Evolutionary conservation across 2,797 vertebrate genomes (phyloP), one percentile per base, ranked within the genome.

Genomic region (Sphenodon punctatus): DNA sequence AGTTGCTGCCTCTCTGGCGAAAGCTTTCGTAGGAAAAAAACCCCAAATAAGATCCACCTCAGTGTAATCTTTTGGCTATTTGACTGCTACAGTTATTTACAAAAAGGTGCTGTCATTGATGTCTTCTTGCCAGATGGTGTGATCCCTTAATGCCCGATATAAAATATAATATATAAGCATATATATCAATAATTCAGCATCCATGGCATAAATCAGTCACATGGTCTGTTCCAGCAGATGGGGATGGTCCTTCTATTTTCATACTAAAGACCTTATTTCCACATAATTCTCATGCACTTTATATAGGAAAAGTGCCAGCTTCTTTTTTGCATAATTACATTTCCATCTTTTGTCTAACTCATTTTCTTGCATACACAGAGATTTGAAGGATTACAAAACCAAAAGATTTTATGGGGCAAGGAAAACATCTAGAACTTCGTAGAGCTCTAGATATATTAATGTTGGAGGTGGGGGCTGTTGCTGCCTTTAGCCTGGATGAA

Each of bases 131-230:
- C 92, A 95, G 94, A 94, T 95, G 91, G 91, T 90, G 48, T 82
- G 76, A 87, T 95, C 92, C 82, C 90, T 66, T 87, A 87, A 83
- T 88, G 75, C 70, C 82, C 83, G 87, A 87, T 93, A 89, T 43
- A 89, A 93, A 92, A 93, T 84, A 88, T 92, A 93, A 92, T 93
- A 90, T 91, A 91, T 92, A 92, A 91, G 84, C 76, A 84, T 82
- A 60, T 89, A 69, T 90, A 92, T 93, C 87, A 91, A 20, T 94
- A 93, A 91, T 92, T 95, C 80, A 94, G 74, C 46, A 82, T 87
- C 82, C 34, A 11, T 79, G 61, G 67, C 82, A 94, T 94, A 93
- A 94, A 94, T 94, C 79, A 89, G 79, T 75, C 85, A 79, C 76
- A 72, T 48, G 81, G 70, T 73, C 58, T 74, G 22, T 89, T 92